Percentiles rank a stretch among this genome's conserved stretches.
These are phyloP conservation scores for Theonella swinhoei DNA, from an alignment of 37 sponge, comb jelly and placozoan species.

Conservation along the genomic window DNA sequence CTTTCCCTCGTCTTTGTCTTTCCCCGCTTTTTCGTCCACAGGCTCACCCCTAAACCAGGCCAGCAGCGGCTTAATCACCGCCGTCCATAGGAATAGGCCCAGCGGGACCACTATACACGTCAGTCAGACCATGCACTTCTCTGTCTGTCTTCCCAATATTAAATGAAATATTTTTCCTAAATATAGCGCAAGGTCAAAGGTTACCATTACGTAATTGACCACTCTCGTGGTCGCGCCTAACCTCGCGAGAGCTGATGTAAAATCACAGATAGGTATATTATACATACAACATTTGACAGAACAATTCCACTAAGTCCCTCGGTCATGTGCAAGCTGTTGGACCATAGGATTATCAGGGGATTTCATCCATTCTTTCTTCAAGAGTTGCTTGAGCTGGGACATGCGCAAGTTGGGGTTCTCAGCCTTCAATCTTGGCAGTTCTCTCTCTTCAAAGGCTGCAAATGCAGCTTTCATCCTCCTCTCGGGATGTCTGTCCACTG, in stretches of 20 bases:
- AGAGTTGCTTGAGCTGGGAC: constrained; percentile 93
- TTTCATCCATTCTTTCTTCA: constrained; percentile 95
- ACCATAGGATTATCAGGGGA: constrained; percentile 98
- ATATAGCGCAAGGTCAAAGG: too few species aligned
- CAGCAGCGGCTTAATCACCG: constrained; percentile 18
- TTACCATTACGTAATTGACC: too few species aligned
- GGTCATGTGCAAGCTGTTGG: constrained; percentile 18
- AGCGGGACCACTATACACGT: constrained; percentile 55
- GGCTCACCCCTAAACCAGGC: constrained; percentile 14
- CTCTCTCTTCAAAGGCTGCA: constrained; percentile 87
- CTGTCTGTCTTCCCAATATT: not conserved
- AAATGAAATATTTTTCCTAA: too few species aligned
- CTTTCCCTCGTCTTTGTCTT: not conserved
- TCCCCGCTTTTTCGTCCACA: not conserved
- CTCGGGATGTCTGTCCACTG: constrained; percentile 74
- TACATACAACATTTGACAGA: too few species aligned
- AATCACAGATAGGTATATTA: too few species aligned
- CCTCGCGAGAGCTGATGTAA: too few species aligned
- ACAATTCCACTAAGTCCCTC: not conserved
- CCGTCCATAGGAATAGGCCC: constrained; percentile 55
- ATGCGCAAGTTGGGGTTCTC: constrained; percentile 88
- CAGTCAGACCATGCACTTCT: constrained; percentile 57
- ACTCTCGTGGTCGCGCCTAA: too few species aligned
- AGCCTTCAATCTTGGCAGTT: constrained; percentile 75
- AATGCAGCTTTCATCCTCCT: constrained; percentile 86